Evolutionary conservation across 1,140 invertebrate genomes (phyloP).

Genomic region (Zaprionus capensis): DNA sequence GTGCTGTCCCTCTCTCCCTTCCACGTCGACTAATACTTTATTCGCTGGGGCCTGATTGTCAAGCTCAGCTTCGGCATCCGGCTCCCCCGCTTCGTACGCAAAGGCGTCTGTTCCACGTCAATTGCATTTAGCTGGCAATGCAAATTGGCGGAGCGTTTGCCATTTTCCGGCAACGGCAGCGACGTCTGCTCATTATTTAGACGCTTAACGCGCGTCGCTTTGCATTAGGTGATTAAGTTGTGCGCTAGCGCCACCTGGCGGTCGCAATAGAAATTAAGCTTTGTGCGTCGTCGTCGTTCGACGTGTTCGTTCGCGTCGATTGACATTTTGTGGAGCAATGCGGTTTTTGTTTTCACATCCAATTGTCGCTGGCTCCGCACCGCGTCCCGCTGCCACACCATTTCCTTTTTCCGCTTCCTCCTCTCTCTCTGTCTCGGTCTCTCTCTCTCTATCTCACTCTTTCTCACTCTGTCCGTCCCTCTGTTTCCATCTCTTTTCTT

Average conservation of each 20-base stretch:
- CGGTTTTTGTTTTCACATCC: slow-evolving; percentile 48
- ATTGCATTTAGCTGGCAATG: slow-evolving; percentile 69
- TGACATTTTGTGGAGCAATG: slow-evolving; percentile 45
- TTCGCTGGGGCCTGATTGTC: slow-evolving; percentile 30
- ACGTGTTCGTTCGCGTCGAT: slow-evolving; percentile 7
- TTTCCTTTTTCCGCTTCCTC: slow-evolving; percentile 16
- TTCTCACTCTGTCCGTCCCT: no score
- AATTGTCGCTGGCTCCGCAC: slow-evolving; percentile 25
- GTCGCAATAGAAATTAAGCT: slow-evolving; percentile 51
- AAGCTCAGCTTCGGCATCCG: slow-evolving; percentile 34
- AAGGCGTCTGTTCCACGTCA: slow-evolving; percentile 56
- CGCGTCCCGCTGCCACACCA: slow-evolving; percentile 11
- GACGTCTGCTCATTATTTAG: slow-evolving; percentile 66
- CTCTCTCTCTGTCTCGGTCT: not conserved
- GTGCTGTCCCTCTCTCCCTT: not conserved
- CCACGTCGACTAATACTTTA: slow-evolving; percentile 43
- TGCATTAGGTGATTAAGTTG: slow-evolving; percentile 73
- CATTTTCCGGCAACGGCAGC: slow-evolving; percentile 35
- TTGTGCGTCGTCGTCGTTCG: slow-evolving; percentile 13
- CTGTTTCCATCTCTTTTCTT: not conserved
- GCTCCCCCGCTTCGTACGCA: not conserved
- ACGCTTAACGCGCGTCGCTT: slow-evolving; percentile 71
- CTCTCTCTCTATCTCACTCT: not conserved
- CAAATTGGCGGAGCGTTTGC: slow-evolving; percentile 59
- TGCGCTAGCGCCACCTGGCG: slow-evolving; percentile 56